These are phyloP conservation scores for Drymodes brunneopygia DNA, from an alignment of 2,113 vertebrate genomes.

Conservation along the genomic window DNA sequence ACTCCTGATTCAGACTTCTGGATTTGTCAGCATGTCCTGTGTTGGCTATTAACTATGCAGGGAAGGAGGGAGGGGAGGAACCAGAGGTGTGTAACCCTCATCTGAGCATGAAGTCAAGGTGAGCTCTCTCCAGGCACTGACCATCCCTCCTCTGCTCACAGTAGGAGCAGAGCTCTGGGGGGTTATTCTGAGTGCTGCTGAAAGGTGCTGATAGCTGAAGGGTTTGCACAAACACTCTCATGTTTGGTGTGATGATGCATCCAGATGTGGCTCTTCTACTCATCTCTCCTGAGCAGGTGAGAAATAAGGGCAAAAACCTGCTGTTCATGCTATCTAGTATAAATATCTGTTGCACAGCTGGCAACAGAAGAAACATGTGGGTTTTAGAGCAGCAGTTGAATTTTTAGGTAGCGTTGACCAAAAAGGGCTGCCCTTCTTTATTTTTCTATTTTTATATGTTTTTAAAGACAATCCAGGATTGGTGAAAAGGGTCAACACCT, in stretches of 20 bases:
- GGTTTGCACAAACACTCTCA: not conserved
- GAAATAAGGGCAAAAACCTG: not conserved
- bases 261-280: not conserved
- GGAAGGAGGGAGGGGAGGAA: not conserved
- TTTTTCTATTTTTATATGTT: too few species aligned
- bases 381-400: too few species aligned
- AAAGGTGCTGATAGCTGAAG: not conserved
- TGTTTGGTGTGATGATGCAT: not conserved
- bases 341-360: too few species aligned
- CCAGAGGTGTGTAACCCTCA: accelerated
- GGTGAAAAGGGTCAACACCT: too few species aligned
- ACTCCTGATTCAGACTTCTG: not conserved
- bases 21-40: not conserved
- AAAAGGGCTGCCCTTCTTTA: too few species aligned
- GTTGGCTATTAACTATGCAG: not conserved
- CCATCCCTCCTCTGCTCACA: not conserved
- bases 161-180: not conserved
- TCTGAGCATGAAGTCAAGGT: accelerated
- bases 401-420: too few species aligned
- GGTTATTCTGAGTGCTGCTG: not conserved
- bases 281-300: not conserved
- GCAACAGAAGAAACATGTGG: too few species aligned
- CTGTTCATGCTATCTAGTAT: not conserved
- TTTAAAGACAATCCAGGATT: too few species aligned
- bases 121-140: not conserved